These are phyloP conservation scores for Actinostola sp. DNA, from an alignment of 92 coral and sea anemone genomes.

Conservation along the genomic window DNA sequence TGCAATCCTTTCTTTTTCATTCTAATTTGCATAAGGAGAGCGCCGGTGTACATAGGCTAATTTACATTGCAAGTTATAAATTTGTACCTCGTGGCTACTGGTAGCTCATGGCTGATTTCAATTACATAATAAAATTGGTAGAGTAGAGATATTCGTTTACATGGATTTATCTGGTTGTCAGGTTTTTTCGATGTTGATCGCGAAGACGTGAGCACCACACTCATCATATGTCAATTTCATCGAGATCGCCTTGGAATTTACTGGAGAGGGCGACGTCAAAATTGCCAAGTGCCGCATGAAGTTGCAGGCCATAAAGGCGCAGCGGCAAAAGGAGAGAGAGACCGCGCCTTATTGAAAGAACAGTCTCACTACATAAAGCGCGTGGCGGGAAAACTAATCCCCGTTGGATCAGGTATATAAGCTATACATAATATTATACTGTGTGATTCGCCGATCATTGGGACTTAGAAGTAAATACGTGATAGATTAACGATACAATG, in stretches of 20 bases:
- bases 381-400: constrained; percentile 2
- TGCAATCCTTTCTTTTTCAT: too few relatives aligned
- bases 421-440: not conserved
- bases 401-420: constrained; percentile 1
- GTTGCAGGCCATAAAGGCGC: constrained; percentile 27
- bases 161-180: too few relatives aligned
- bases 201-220: too few relatives aligned
- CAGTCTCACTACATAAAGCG: constrained; percentile 13
- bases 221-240: constrained; percentile 30
- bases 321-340: constrained; percentile 13
- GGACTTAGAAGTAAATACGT: not conserved
- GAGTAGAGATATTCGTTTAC: too few relatives aligned
- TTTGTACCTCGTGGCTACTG: too few relatives aligned
- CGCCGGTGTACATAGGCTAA: too few relatives aligned
- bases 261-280: constrained; percentile 28
- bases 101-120: too few relatives aligned
- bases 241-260: constrained; percentile 28
- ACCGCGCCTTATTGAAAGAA: constrained; percentile 10
- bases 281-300: constrained; percentile 28
- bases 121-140: too few relatives aligned
- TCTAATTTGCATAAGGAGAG: too few relatives aligned
- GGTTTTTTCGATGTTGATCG: too few relatives aligned
- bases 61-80: too few relatives aligned
- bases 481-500: too few relatives aligned
- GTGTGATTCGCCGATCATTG: not conserved